phyloP scores from a whole-genome alignment of 1,140 invertebrate species.

The Anthonomus grandis region DNA sequence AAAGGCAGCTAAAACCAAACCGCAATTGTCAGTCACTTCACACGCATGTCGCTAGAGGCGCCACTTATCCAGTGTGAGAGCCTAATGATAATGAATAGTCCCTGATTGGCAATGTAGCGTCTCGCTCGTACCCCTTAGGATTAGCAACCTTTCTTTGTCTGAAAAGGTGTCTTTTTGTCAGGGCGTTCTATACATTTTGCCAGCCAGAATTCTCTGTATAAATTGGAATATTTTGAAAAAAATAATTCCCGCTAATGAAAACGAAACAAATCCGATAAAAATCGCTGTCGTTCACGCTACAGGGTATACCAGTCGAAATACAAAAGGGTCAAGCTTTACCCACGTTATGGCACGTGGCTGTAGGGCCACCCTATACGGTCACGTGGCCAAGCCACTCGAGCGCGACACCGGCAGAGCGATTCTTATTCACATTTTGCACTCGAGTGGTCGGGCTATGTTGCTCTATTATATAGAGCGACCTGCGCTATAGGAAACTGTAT shows the following conservation, averaged over 20 bases:
- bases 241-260: slow-evolving; percentile 10
- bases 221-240: too few species aligned
- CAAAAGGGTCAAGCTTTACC: slow-evolving; percentile 17
- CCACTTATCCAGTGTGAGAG: slow-evolving; percentile 36
- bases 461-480: slow-evolving; percentile 14
- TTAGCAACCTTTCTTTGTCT: slow-evolving; percentile 1
- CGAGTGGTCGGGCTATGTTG: slow-evolving; percentile 24
- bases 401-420: slow-evolving; percentile 20
- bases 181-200: neutral
- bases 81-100: slow-evolving; percentile 40
- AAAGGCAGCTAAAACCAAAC: slow-evolving; percentile 33
- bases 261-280: slow-evolving; percentile 22
- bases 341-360: slow-evolving; percentile 17
- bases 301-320: neutral
- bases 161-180: slow-evolving; percentile 3
- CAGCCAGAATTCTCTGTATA: neutral
- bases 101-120: slow-evolving; percentile 30
- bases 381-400: slow-evolving; percentile 25
- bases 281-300: slow-evolving; percentile 1
- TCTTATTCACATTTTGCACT: slow-evolving; percentile 26
- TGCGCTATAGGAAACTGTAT: too few species aligned
- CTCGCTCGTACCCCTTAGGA: slow-evolving; percentile 2
- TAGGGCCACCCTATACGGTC: slow-evolving; percentile 10
- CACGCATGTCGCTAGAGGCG: slow-evolving; percentile 30
- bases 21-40: slow-evolving; percentile 49